Percentiles rank a stretch among this genome's conserved stretches.
These are phyloP conservation scores for Gnathonemus longibarbis DNA, from an alignment of 2,113 vertebrate species.

Conservation along the genomic window DNA sequence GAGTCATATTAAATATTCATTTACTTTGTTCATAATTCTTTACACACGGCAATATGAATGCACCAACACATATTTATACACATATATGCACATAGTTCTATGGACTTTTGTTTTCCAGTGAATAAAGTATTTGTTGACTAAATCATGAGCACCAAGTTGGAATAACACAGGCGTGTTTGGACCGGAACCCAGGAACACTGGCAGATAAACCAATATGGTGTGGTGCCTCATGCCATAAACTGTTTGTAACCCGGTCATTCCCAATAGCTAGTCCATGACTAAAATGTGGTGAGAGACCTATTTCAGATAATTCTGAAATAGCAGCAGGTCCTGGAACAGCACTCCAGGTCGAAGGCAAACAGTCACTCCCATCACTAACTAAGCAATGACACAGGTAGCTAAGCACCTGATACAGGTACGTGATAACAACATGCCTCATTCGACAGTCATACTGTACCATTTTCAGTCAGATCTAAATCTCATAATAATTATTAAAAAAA, in stretches of 20 bases:
- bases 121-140: not conserved
- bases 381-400: not conserved
- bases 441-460: not conserved
- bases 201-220: not conserved
- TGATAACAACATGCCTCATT: not conserved
- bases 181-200: not conserved
- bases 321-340: not conserved
- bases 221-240: not conserved
- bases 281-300: not conserved
- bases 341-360: not conserved
- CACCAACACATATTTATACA: not conserved
- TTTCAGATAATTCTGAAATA: not conserved
- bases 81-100: not conserved
- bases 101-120: not conserved
- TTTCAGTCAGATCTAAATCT: not conserved
- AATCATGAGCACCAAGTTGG: not conserved
- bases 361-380: not conserved
- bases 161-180: not conserved
- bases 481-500: not conserved
- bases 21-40: not conserved
- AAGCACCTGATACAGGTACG: not conserved
- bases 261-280: not conserved
- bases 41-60: not conserved
- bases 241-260: not conserved
- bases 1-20: constrained; percentile 8